A percentile compares a stretch with the other conserved stretches of the same genome.
Evolutionary conservation across 2,888 invertebrate genomes (phyloP).

Genomic region (Troides helena): DNA sequence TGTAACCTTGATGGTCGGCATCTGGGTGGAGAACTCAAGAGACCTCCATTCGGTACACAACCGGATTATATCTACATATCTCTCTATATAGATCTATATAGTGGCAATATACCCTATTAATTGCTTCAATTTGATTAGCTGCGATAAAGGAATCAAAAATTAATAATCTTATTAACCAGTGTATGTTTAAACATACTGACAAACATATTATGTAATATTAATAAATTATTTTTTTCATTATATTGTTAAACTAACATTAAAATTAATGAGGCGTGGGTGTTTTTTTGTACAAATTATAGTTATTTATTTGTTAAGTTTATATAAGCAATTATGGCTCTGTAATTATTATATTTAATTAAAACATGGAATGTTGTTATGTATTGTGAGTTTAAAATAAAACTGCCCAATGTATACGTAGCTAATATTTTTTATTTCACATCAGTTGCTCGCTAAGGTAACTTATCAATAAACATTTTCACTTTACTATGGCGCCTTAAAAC

Average conservation of each 20-base stretch:
- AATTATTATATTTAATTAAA: constrained; percentile 29
- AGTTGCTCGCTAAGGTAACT: constrained; percentile 64
- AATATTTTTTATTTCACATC: constrained; percentile 40
- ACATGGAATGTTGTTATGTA: constrained; percentile 19
- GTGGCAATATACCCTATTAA: no score
- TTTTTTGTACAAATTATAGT: constrained; percentile 35
- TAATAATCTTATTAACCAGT: no score
- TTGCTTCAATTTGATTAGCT: no score
- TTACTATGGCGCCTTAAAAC: constrained; percentile 62
- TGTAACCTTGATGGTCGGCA: no score
- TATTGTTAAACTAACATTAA: not conserved
- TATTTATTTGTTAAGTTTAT: constrained; percentile 32
- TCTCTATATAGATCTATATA: no score
- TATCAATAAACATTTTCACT: constrained; percentile 58
- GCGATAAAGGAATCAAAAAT: no score
- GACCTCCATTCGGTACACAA: no score
- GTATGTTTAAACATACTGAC: no score
- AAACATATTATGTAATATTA: not conserved
- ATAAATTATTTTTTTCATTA: not conserved
- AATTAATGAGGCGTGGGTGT: constrained; percentile 4
- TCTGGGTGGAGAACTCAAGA: no score
- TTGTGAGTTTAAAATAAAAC: constrained; percentile 51
- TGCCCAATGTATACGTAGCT: constrained; percentile 43
- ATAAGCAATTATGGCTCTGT: constrained; percentile 38
- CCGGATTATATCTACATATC: no score